Conservation (phyloP, 2,888 invertebrate species). For the Amblyjoppa proteus region DNA sequence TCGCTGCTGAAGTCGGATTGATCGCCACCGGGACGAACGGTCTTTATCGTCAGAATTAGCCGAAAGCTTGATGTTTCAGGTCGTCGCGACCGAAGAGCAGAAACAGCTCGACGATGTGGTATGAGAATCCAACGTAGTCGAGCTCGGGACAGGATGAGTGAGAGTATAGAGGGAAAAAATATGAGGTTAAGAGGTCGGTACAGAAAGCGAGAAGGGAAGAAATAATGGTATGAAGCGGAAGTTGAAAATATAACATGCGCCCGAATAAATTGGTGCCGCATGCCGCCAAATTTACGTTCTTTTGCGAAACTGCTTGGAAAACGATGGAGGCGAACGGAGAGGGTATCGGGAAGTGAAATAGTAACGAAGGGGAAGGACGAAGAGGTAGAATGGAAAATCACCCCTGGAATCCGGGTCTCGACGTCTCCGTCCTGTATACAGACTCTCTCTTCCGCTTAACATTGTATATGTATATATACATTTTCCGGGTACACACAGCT, state of each 20-base stretch:
- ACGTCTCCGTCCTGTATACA: constrained; percentile 12
- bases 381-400: constrained; percentile 36
- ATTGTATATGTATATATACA: constrained; percentile 29
- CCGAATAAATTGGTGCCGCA: constrained; percentile 53
- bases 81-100: constrained; percentile 25
- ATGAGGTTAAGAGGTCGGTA: not conserved
- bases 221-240: constrained; percentile 31
- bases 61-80: not conserved
- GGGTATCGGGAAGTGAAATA: constrained; percentile 10
- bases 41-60: not conserved
- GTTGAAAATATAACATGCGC: constrained; percentile 61
- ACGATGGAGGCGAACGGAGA: constrained; percentile 14
- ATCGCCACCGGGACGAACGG: no score
- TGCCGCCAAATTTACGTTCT: constrained; percentile 66
- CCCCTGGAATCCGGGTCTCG: constrained; percentile 5
- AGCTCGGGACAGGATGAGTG: not conserved
- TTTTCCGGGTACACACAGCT: constrained; percentile 20
- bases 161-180: not conserved
- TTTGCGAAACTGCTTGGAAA: constrained; percentile 45
- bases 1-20: not conserved
- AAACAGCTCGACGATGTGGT: not conserved
- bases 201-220: constrained; percentile 11
- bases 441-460: constrained; percentile 28
- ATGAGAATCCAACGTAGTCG: not conserved
- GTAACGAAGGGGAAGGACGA: not conserved